phyloP scores from a whole-genome alignment of 2,888 invertebrate species.

The Chrysolina oricalcia region DNA sequence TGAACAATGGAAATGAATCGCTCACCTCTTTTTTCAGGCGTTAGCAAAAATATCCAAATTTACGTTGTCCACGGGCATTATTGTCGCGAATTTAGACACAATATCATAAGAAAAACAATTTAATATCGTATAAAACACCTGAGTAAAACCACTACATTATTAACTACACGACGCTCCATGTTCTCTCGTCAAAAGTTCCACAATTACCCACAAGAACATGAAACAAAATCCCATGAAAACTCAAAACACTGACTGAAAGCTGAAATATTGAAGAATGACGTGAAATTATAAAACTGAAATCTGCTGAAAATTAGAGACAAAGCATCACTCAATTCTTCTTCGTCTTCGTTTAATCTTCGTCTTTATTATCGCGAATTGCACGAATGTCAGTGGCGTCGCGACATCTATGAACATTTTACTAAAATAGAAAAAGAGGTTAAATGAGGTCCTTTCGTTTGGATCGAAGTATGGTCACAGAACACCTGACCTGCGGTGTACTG shows the following conservation, averaged over 20 bases:
- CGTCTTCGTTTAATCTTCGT: not conserved
- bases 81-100: conserved; percentile 71
- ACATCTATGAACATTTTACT: not conserved
- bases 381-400: not conserved
- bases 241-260: conserved; percentile 21
- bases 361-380: not conserved
- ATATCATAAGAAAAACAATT: conserved; percentile 68
- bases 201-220: conserved; percentile 15
- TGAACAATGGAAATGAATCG: conserved; percentile 26
- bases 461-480: too few species aligned
- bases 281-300: conserved; percentile 21
- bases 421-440: not conserved
- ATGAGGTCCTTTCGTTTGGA: too few species aligned
- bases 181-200: conserved; percentile 17
- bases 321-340: not conserved
- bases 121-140: conserved; percentile 65
- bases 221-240: conserved; percentile 14
- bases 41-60: conserved; percentile 63
- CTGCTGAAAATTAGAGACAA: conserved; percentile 17
- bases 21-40: conserved; percentile 52
- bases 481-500: too few species aligned
- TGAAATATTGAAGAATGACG: conserved; percentile 22
- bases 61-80: conserved; percentile 67
- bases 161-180: conserved; percentile 59
- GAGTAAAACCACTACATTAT: conserved; percentile 61